phyloP scores from a whole-genome alignment of 53 echinoderm and acorn worm genomes.

The Arbacia lixula region DNA sequence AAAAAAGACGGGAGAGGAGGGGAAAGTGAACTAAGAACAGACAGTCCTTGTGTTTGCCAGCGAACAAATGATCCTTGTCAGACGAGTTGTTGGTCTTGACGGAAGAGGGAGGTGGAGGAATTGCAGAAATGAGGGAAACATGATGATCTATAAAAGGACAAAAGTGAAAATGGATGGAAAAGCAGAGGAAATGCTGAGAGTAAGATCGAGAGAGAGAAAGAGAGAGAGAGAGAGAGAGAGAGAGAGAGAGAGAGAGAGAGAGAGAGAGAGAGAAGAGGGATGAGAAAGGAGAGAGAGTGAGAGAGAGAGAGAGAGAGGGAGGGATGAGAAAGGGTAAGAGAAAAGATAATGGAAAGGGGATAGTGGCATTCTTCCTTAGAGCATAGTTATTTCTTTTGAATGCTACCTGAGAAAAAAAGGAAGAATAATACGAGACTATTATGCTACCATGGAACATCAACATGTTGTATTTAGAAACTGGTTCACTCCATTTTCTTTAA shows the following conservation, averaged over 20 bases:
- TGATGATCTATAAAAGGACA: background rate
- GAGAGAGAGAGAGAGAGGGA: too few species aligned
- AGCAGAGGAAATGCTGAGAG: background rate
- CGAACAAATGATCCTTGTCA: conserved; percentile 49
- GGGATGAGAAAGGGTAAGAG: too few species aligned
- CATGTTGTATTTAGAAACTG: too few species aligned
- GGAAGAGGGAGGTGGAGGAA: background rate
- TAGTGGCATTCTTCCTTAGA: too few species aligned
- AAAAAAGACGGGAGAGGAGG: background rate
- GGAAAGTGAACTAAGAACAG: conserved; percentile 33
- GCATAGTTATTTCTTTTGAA: too few species aligned
- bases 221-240: background rate
- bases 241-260: too few species aligned
- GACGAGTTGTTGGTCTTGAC: background rate
- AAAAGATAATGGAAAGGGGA: too few species aligned
- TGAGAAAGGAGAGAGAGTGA: background rate
- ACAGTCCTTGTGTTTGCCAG: conserved; percentile 17
- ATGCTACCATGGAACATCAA: too few species aligned
- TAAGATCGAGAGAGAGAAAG: too few species aligned
- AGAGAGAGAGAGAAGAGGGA: background rate
- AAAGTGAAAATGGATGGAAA: background rate
- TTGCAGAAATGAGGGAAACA: background rate
- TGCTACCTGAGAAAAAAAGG: too few species aligned
- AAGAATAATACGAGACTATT: too few species aligned
- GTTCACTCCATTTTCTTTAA: too few species aligned